phyloP scores from a whole-genome alignment of 1,140 invertebrate species.

The Papilio glaucus region DNA sequence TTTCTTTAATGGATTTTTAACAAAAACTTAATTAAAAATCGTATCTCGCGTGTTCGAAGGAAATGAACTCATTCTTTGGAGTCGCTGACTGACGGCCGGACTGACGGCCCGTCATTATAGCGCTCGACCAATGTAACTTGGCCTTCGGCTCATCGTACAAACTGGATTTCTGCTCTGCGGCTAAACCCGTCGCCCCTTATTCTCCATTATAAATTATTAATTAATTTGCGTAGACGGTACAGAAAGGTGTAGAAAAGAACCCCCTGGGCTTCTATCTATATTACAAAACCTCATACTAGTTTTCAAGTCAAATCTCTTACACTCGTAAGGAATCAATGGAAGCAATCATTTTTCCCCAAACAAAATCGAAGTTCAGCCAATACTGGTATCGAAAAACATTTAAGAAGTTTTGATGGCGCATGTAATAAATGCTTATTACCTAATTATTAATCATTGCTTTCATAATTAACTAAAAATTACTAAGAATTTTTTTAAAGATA shows the following conservation, averaged over 20 bases:
- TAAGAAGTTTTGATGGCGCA: conserved; percentile 65
- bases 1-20: conserved; percentile 79
- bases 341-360: not conserved
- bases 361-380: conserved; percentile 51
- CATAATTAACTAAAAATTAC: conserved; percentile 41
- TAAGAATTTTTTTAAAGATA: conserved; percentile 4
- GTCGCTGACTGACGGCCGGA: conserved; percentile 71
- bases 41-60: conserved; percentile 79
- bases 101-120: conserved; percentile 76
- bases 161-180: conserved; percentile 33
- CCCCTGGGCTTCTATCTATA: not conserved
- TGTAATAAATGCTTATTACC: conserved; percentile 64
- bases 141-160: conserved; percentile 49
- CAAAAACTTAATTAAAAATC: conserved; percentile 83
- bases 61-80: conserved; percentile 81
- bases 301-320: not conserved
- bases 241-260: conserved; percentile 5
- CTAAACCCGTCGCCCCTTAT: conserved; percentile 3
- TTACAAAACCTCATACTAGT: not conserved
- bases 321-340: conserved; percentile 36
- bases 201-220: conserved; percentile 26
- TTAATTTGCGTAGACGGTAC: conserved; percentile 9
- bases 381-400: conserved; percentile 57
- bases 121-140: conserved; percentile 52
- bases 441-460: conserved; percentile 66